Percentiles rank a stretch among this genome's conserved stretches.
These are phyloP conservation scores for Pterostichus madidus DNA, from an alignment of 2,888 invertebrate genomes.

Conservation along the genomic window DNA sequence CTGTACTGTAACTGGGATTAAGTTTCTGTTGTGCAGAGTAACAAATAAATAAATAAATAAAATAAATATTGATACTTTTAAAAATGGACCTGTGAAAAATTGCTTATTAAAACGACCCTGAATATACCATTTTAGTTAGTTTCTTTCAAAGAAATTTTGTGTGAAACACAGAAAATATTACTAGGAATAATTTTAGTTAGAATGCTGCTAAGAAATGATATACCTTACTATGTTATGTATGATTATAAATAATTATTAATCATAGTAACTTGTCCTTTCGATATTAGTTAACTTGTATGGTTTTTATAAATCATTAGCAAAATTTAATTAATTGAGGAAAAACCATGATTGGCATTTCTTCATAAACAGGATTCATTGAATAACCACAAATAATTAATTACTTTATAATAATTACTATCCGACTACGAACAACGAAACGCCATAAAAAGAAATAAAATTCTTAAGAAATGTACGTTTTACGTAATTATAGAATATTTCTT, in stretches of 20 bases:
- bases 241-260: neutral
- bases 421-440: neutral
- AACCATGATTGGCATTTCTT: neutral
- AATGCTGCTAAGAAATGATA: too few relatives aligned
- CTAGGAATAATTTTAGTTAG: too few relatives aligned
- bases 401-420: conserved; percentile 12
- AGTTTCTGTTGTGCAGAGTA: too few relatives aligned
- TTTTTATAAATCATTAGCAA: conserved; percentile 17
- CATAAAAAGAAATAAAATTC: conserved; percentile 29
- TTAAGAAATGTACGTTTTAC: conserved; percentile 29
- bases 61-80: too few relatives aligned
- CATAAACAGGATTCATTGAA: conserved; percentile 34
- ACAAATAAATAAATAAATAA: too few relatives aligned
- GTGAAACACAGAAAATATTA: too few relatives aligned
- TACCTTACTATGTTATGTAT: neutral
- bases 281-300: neutral
- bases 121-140: too few relatives aligned
- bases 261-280: neutral
- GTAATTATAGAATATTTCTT: conserved; percentile 22
- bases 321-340: conserved; percentile 16
- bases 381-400: conserved; percentile 36
- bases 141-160: too few relatives aligned
- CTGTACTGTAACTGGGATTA: too few relatives aligned
- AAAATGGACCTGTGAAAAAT: too few relatives aligned
- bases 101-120: too few relatives aligned